Evolutionary conservation across 1,140 invertebrate genomes (phyloP), one percentile per base, ranked within the genome.

Genomic region (Drosophila carrolli): DNA sequence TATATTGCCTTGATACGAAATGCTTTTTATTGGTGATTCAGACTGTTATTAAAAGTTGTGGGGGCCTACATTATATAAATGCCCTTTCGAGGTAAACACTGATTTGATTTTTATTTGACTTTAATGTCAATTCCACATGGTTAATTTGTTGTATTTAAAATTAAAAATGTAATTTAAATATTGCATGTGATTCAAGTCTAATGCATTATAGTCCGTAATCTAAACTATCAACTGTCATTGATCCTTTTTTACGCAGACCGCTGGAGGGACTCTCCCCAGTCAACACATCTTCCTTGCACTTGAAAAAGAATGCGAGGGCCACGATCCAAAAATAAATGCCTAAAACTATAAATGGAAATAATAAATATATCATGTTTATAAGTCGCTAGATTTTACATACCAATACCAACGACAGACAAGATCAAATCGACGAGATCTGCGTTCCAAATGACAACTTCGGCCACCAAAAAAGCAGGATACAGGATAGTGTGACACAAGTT

Each of bases 241-340:
- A 50, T 9, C 27, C 47, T 9, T 32, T 50, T 32, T 50, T 50
- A 2, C 47, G 23, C 1, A 4, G 1, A 32, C 5, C 13, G 19
- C 13, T 8, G 1, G 13, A 11, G 5, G 13, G n/a, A 4, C 4
- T 14, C 4, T 5, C 2, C 14, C 35, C 48, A 2, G 4, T 10
- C 0, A 29, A 8, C 0, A 32, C 8, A 4, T 41, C 38, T 5
- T 43, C 13, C 5, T 32, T 38, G 43, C 65, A 63, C 8, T 29
- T 4, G 5, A 1, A 19, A 9, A 44, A 68, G 38, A 11, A 68
- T 0, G 23, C 35, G 16, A 29, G 13, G 13, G 59, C 40, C 40
- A 68, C 48, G 9, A 46, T 0, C 48, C 35, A 54, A 38, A 68
- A 46, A 19, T 63, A 68, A 9, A 68, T 0, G 11, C 48, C 10